A percentile compares a stretch with the other conserved stretches of the same genome.
Conservation (phyloP, 2,113 vertebrate species). For the Saguinus midas region DNA sequence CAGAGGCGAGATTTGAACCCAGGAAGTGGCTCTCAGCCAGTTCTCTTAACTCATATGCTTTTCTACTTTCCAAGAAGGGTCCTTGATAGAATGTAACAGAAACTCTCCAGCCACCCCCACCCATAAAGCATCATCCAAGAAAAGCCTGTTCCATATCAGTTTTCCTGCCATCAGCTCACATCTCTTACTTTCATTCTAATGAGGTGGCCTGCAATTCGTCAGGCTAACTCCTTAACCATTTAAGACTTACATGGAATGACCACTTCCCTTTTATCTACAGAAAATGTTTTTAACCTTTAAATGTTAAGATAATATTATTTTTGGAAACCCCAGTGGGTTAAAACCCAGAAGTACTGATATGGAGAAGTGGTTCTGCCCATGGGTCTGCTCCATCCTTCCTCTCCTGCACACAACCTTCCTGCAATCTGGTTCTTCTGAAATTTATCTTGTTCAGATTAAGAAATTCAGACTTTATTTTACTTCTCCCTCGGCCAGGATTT, state of each 20-base stretch:
- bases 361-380: not conserved
- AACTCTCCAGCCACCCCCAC: no score
- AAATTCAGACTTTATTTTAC: conserved; percentile 27
- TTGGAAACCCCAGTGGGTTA: not conserved
- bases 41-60: not conserved
- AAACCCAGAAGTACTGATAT: not conserved
- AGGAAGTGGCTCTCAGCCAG: not conserved
- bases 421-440: not conserved
- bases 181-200: not conserved
- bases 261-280: conserved; percentile 16
- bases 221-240: not conserved
- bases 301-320: conserved; percentile 59
- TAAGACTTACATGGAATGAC: not conserved
- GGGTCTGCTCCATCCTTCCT: not conserved
- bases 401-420: not conserved
- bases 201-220: not conserved
- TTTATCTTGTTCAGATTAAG: not conserved
- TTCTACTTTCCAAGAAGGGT: not conserved
- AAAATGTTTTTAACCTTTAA: conserved; percentile 51
- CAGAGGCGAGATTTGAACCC: not conserved
- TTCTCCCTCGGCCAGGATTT: not conserved
- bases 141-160: not conserved
- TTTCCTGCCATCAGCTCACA: not conserved
- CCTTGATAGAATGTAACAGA: not conserved
- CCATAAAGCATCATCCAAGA: not conserved